Evolutionary conservation across 2,797 vertebrate genomes (phyloP), one percentile per base, ranked within the genome.

Genomic region (Ibycter americanus): DNA sequence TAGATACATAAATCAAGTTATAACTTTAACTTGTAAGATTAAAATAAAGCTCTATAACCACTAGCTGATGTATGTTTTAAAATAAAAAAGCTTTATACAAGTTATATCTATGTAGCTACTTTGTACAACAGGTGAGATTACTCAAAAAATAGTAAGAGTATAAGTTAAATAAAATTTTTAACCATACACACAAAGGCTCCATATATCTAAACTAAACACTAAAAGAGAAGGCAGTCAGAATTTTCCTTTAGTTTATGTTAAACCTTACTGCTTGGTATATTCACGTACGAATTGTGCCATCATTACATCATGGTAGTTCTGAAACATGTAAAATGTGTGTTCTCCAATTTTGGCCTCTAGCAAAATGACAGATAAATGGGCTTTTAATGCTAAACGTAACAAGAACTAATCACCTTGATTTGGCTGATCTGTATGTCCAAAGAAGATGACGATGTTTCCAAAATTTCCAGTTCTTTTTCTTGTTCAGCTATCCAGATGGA

Each of bases 401-500:
- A 95, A 90, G 95, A 96, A 97, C 97, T 93, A 96, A 95, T 98
- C 98, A 99, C 99, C 99, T 99, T 99, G 26, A 99, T 98, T 84
- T 98, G 98, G 96, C 89, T 98, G 89, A 99, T 99, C 98, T 99
- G 99, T 84, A 98, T 97, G 49, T 99, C 98, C 95, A 99, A 97
- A 87, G 99, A 97, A 85, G 97, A 96, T 61, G 98, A 95, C 11
- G 99, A 98, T 22, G 96, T 97, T 97, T 99, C 99, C 96, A 99
- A 90, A 47, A 77, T 94, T 91, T 98, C 98, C 96, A 99, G 96
- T 94, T 99, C 98, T 95, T 99, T 99, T 97, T 99, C 99, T 95
- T 98, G 99, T 95, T 99, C 98, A 89, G 98, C 98, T 97, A 99
- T 99, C 99, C 99, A 99, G 77, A 95, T 34, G 87, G 99, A 99